phyloP scores from a whole-genome alignment of 2,888 invertebrate genomes.

The Philopedon plagiatum region DNA sequence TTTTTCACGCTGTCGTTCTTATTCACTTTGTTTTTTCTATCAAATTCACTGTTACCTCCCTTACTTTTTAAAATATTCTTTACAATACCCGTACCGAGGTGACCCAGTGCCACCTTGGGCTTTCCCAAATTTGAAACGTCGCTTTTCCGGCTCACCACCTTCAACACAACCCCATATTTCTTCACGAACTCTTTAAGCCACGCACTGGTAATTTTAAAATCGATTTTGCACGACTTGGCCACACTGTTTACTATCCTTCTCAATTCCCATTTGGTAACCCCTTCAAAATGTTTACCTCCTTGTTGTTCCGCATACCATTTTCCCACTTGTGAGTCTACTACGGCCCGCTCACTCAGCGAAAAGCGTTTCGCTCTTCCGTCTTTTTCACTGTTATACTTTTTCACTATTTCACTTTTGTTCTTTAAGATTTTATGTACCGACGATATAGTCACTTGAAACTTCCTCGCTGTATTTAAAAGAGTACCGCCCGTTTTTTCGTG shows the following conservation, averaged over 20 bases:
- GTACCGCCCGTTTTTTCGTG: conserved; percentile 10
- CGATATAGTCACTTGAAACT: not conserved
- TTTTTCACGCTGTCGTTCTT: not conserved
- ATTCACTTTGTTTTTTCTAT: not conserved
- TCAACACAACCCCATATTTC: conserved; percentile 17
- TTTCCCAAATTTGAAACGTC: not conserved
- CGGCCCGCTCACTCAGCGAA: conserved; percentile 15
- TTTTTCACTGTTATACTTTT: conserved; percentile 2
- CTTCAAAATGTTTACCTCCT: not conserved
- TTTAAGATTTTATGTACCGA: conserved; percentile 11
- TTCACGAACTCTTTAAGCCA: conserved; percentile 18
- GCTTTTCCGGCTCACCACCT: not conserved
- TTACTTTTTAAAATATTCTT: not conserved
- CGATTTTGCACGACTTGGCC: not conserved
- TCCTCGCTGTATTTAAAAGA: conserved; percentile 4
- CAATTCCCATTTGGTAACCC: conserved; percentile 6
- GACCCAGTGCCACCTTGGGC: not conserved
- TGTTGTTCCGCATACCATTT: conserved; percentile 7
- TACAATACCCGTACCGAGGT: not conserved
- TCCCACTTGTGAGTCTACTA: not conserved
- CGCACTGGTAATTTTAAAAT: not conserved
- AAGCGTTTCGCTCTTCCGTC: conserved; percentile 14
- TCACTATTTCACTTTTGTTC: conserved; percentile 13
- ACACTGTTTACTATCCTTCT: conserved; percentile 4
- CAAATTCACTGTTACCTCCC: not conserved